phyloP scores from a whole-genome alignment of 2,888 invertebrate genomes.

The Lumbricus terrestris region DNA sequence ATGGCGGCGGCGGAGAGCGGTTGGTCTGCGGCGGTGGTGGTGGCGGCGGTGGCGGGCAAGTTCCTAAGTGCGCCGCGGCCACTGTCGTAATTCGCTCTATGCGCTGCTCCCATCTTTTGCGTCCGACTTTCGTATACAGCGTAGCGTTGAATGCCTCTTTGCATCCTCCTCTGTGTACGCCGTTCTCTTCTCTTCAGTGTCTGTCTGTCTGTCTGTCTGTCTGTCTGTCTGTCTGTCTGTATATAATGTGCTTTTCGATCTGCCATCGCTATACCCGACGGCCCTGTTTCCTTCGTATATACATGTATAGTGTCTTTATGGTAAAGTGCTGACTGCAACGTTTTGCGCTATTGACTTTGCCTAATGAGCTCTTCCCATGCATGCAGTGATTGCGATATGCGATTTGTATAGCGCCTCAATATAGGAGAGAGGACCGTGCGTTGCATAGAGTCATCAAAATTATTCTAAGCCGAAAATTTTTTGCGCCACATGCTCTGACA shows the following conservation, averaged over 20 bases:
- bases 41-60: not conserved
- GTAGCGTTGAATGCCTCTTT: not conserved
- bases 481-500: not conserved
- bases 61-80: not conserved
- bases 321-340: too few relatives aligned
- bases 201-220: not conserved
- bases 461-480: not conserved
- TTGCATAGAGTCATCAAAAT: not conserved
- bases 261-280: too few relatives aligned
- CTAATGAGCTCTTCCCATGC: not conserved
- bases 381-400: not conserved
- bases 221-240: not conserved
- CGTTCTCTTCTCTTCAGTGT: not conserved
- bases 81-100: not conserved
- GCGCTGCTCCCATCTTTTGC: not conserved
- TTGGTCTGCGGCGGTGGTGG: not conserved
- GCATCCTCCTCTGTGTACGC: not conserved
- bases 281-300: too few relatives aligned
- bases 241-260: not conserved
- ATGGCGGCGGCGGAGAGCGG: not conserved
- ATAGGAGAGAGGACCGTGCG: not conserved
- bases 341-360: not conserved
- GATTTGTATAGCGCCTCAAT: not conserved
- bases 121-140: not conserved
- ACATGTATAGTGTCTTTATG: too few relatives aligned